Evolutionary conservation across 2,797 vertebrate genomes (phyloP), one percentile per base, ranked within the genome.

Genomic region (Schizothorax lantsangensis): DNA sequence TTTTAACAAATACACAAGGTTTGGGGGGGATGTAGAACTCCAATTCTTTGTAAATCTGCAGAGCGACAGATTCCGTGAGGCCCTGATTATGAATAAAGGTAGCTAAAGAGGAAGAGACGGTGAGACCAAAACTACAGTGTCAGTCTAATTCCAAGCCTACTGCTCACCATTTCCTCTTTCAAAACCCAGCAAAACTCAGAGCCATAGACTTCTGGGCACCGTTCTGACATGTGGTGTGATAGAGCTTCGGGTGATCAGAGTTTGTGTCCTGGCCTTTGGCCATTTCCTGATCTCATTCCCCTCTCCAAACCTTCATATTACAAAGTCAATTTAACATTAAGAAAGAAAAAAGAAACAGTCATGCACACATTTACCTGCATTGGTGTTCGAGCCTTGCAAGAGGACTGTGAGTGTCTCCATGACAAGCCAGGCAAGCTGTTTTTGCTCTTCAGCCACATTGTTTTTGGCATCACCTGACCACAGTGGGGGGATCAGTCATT

Each of bases 381-480:
- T 99, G 86, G 97, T 99, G 94, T 98, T 98, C 85, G 98, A 99
- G 84, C 97, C 97, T 91, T 99, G 98, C 84, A 99, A 96, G 1
- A 99, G 95, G 84, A 97, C 96, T 1, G 97, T 99, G 89, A 99
- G 94, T 0, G 97, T 97, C 93, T 99, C 98, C 98, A 99, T 99
- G 89, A 99, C 98, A 90, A 99, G 92, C 94, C 98, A 96, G 79
- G 98, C 98, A 92, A 99, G 89, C 89, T 98, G 97, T 89, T 97
- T 99, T 96, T 99, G 98, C 89, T 99, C 98, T 93, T 99, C 98
- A 38, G 95, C 94, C 21, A 96, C 96, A 92, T 95, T 96, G 93
- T 96, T 97, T 90, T 96, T 98, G 91, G 96, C 95, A 91, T 98
- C 98, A 23, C 95, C 97, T 99, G 87, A 45, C 4, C 69, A 79